These are phyloP conservation scores for Natator depressus DNA, from an alignment of 2,113 vertebrate species.

Conservation along the genomic window DNA sequence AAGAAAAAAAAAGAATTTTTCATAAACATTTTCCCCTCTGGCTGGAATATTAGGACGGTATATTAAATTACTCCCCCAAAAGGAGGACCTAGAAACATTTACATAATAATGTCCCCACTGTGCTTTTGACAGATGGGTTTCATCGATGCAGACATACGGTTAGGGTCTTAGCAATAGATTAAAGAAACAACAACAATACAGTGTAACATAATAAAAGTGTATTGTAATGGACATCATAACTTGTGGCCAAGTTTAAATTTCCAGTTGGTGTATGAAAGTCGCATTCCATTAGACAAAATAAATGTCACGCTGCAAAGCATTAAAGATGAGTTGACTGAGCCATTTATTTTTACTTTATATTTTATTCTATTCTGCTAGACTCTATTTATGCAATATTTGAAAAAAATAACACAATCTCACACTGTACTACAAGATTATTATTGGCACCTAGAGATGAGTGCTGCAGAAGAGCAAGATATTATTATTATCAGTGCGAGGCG, in stretches of 20 bases:
- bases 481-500: neutral
- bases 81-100: slow-evolving; percentile 84
- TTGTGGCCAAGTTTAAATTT: slow-evolving; percentile 87
- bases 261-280: slow-evolving; percentile 83
- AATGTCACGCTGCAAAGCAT: slow-evolving; percentile 77
- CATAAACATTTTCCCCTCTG: slow-evolving; percentile 79
- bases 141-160: slow-evolving; percentile 84
- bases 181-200: slow-evolving; percentile 83
- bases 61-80: slow-evolving; percentile 83
- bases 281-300: slow-evolving; percentile 82
- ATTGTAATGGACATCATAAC: slow-evolving; percentile 85
- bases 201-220: slow-evolving; percentile 85
- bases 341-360: slow-evolving; percentile 83
- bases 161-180: slow-evolving; percentile 84
- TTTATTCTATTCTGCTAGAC: slow-evolving; percentile 76
- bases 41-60: slow-evolving; percentile 85
- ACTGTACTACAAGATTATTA: neutral
- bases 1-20: slow-evolving; percentile 53
- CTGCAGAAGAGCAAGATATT: neutral
- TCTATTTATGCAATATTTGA: slow-evolving; percentile 58
- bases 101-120: slow-evolving; percentile 87
- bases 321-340: slow-evolving; percentile 79
- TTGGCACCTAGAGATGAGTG: rapidly evolving
- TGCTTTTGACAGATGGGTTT: slow-evolving; percentile 87
- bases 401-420: neutral